Evolutionary conservation across 2,888 invertebrate genomes (phyloP), one percentile per base, ranked within the genome.

Genomic region (Carcina quercana): DNA sequence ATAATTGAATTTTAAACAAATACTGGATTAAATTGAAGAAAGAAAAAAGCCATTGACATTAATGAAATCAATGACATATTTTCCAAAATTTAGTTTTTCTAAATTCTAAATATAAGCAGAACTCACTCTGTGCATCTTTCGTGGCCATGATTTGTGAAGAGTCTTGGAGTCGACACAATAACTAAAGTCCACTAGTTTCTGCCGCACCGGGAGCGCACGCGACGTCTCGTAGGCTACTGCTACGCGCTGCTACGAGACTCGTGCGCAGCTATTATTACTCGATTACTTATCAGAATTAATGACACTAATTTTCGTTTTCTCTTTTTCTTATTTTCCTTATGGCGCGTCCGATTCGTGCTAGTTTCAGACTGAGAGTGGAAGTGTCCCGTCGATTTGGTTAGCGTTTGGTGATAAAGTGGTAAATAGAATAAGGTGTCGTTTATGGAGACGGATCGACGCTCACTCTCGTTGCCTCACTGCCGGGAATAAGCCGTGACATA

Each of bases 211-310:
- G 30, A 33, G 19, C 32, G 32, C 51, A 47, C 44, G 46, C 55
- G 51, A 55, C 48, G 49, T 32, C 44, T 52, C 68, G 74, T 71
- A 71, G 73, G 47, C 51, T n/a, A n/a, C n/a, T 40, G 67, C 73
- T 71, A 73, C 73, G 70, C 41, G 24, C 38, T 45, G 67, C 72
- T 71, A 71, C 75, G 75, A 53, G 34, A 50, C 53, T 47, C 56
- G 32, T 37, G 53, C 56, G 47, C 50, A 37, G 47, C 45, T 60
- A 63, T 59, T 57, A 53, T 50, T 53, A 61, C 50, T 49, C 40
- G 41, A 59, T 50, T 58, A 59, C 54, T 53, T 55, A 56, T 56
- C 43, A 53, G 45, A 57, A 53, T 53, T 48, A 46, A 45, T 48
- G 50, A 43, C 50, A 57, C 64, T 61, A 53, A 53, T 46, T 42